Evolutionary conservation across 2,113 vertebrate species (phyloP).

Genomic region (Dasyurus viverrinus): DNA sequence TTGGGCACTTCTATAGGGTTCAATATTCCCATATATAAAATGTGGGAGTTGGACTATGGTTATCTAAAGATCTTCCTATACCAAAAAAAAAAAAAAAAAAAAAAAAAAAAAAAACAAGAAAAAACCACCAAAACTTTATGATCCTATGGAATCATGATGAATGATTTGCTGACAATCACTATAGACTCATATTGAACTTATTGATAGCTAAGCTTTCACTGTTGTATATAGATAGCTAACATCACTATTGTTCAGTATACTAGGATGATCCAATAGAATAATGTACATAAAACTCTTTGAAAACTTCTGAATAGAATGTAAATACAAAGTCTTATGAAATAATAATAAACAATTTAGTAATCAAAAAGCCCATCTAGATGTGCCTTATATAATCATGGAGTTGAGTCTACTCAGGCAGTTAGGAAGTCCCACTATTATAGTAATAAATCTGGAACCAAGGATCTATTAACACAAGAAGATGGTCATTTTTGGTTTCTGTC

Average conservation of each 20-base stretch:
- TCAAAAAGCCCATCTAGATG: not conserved
- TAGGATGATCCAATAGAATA: not conserved
- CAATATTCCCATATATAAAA: too few relatives aligned
- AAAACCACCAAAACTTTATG: not conserved
- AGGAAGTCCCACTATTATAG: not conserved
- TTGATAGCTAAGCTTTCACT: not conserved
- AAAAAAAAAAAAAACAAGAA: not conserved
- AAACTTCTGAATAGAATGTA: not conserved
- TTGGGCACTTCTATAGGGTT: too few relatives aligned
- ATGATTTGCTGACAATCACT: not conserved
- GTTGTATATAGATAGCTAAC: not conserved
- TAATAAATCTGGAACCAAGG: not conserved
- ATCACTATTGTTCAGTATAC: not conserved
- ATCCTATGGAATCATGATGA: not conserved
- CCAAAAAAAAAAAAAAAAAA: too few relatives aligned
- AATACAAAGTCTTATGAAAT: not conserved
- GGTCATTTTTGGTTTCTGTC: not conserved
- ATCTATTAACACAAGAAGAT: constrained; percentile 9
- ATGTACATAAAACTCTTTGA: not conserved
- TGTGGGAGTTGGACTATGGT: too few relatives aligned
- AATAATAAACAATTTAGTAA: not conserved
- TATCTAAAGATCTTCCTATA: too few relatives aligned
- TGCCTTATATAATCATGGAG: not conserved
- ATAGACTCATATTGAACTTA: not conserved
- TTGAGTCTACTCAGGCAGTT: not conserved